A percentile compares a stretch with the other conserved stretches of the same genome.
These are phyloP conservation scores for Mus spicilegus DNA, from an alignment of 2,113 vertebrate species.

Conservation along the genomic window DNA sequence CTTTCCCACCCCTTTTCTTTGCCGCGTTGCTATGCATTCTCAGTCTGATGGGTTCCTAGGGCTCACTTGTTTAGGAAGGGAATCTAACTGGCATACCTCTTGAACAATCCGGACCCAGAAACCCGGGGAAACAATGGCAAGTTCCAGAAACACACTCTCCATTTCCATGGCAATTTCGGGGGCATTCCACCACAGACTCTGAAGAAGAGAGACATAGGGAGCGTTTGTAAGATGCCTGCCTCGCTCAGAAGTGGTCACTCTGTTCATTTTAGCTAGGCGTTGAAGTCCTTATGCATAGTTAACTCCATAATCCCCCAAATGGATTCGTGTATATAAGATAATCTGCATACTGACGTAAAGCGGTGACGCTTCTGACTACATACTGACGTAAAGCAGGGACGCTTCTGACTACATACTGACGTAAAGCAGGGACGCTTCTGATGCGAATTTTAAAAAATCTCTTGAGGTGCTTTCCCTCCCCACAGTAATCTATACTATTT, in stretches of 20 bases:
- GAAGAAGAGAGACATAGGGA: slow-evolving; percentile 75
- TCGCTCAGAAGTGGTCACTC: background rate
- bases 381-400: no score
- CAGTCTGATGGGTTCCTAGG: slow-evolving; percentile 43
- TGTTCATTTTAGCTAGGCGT: fast-evolving
- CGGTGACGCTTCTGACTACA: background rate
- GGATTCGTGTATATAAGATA: background rate
- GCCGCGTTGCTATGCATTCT: background rate
- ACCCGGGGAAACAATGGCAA: slow-evolving; percentile 98
- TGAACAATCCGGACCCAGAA: slow-evolving; percentile 97
- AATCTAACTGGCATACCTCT: slow-evolving; percentile 90
- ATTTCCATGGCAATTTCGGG: slow-evolving; percentile 98
- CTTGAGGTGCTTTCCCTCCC: background rate
- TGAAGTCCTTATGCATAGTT: background rate
- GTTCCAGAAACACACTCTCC: slow-evolving; percentile 98
- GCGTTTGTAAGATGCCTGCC: background rate
- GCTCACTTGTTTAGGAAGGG: slow-evolving; percentile 68
- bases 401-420: background rate
- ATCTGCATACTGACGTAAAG: slow-evolving; percentile 1
- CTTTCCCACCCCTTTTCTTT: background rate
- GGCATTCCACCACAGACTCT: slow-evolving; percentile 98
- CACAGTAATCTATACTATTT: slow-evolving; percentile 13
- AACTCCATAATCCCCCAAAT: slow-evolving; percentile 39
- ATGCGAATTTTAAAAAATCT: slow-evolving; percentile 19
- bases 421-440: background rate